phyloP scores from a whole-genome alignment of 2,888 invertebrate genomes.

The Euplexia lucipara region DNA sequence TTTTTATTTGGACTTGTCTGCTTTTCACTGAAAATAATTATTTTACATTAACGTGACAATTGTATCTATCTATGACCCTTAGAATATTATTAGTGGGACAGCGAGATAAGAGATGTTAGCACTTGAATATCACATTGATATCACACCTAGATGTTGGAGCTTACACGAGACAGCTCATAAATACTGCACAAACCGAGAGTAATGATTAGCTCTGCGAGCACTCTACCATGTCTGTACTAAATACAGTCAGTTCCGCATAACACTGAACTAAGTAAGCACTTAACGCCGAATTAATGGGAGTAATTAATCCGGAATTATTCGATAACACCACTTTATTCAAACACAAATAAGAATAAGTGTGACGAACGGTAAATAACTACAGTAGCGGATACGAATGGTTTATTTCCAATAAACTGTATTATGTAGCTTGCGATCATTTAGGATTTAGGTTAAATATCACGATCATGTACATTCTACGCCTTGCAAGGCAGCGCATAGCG shows the following conservation, averaged over 20 bases:
- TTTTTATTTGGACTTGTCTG: slow-evolving; percentile 1
- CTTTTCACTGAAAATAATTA: slow-evolving; percentile 36
- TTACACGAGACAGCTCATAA: slow-evolving; percentile 22
- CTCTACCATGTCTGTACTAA: slow-evolving; percentile 45
- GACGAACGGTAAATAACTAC: slow-evolving; percentile 29
- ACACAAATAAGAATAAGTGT: slow-evolving; percentile 41
- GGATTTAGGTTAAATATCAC: neutral
- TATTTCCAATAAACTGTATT: slow-evolving; percentile 7
- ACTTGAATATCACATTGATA: slow-evolving; percentile 33
- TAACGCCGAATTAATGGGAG: slow-evolving; percentile 58
- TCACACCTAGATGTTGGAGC: slow-evolving; percentile 26
- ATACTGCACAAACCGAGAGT: slow-evolving; percentile 34
- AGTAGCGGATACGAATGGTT: slow-evolving; percentile 13
- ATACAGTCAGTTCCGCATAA: slow-evolving; percentile 58
- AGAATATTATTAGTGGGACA: neutral
- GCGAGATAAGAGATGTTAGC: slow-evolving; percentile 10
- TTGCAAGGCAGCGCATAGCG: too few relatives aligned
- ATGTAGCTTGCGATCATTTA: neutral
- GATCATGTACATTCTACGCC: too few relatives aligned
- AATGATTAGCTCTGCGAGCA: slow-evolving; percentile 40
- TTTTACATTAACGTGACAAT: slow-evolving; percentile 15
- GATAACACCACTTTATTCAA: slow-evolving; percentile 45
- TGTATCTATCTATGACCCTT: neutral
- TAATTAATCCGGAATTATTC: slow-evolving; percentile 57
- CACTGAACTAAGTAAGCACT: slow-evolving; percentile 59